Base-by-base conservation (phyloP, 1,140 invertebrate genomes). In the Leptopilina clavipes region DNA sequence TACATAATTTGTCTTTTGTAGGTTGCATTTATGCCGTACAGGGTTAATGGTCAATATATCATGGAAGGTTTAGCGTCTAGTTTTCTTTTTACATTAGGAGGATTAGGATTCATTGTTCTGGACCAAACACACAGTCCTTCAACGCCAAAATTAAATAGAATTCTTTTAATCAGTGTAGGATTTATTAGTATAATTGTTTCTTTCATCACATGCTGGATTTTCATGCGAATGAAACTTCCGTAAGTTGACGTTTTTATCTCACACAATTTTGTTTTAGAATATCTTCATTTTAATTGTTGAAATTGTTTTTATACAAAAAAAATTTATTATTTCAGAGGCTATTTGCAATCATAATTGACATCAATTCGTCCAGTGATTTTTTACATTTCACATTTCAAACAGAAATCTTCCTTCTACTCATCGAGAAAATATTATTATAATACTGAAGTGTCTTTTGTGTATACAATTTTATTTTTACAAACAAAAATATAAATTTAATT, bases 211-310 rank as follows among this genome's bases (percentile, higher is more conserved):
- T 99, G 97, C 78, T 98, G 97, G 94, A 95, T 99, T 71, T 99
- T 99, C 86, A 99, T 99, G 98, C 93, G 97, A 85, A 99, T 99
- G 95, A 99, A 99, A 91, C 88, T 99, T 78, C 98, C 98, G 91
- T 94, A 91, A 93, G 70, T 75, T 45, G 19, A 74, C 43, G 17
- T 54, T 71, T 75, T 59, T 74, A 56, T 59, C 11, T 22, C 3
- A 19, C 8, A 14, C n/a, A 18, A 0, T 79, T 52, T 59, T 44
- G 72, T 59, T 77, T n/a, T n/a, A n/a, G n/a, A n/a, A n/a, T n/a
- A n/a, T n/a, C n/a, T n/a, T 75, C 0, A 18, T 59, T 71, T 73
- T 6, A 45, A 48, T 59, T 31, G 70, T n/a, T 17, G 52, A 73
- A 43, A 56, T 70, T 75, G 6, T 37, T 75, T 9, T 56, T 59